Evolutionary conservation across 1,140 invertebrate genomes (phyloP).

Genomic region (Mamestra configurata): DNA sequence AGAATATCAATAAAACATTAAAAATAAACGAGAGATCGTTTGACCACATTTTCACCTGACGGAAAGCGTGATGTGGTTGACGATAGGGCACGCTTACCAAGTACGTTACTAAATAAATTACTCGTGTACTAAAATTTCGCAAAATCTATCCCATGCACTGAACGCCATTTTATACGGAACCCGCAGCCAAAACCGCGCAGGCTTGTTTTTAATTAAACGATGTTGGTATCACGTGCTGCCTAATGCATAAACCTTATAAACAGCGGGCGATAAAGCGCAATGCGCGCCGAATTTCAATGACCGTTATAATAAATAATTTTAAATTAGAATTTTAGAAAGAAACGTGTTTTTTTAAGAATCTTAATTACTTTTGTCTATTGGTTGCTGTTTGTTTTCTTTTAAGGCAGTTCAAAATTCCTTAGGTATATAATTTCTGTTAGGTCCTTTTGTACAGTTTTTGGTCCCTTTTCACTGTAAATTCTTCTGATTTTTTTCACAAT

Average conservation of each 20-base stretch:
- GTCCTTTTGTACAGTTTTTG: neutral
- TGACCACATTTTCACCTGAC: too few relatives aligned
- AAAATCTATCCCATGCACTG: neutral
- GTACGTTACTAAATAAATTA: too few relatives aligned
- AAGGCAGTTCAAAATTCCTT: neutral
- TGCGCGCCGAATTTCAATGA: slow-evolving; percentile 65
- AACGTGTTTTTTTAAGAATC: neutral
- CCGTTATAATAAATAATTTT: slow-evolving; percentile 57
- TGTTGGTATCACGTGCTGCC: slow-evolving; percentile 50
- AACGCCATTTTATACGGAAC: neutral
- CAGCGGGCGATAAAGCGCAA: slow-evolving; percentile 60
- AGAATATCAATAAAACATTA: too few relatives aligned
- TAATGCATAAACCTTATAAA: slow-evolving; percentile 56
- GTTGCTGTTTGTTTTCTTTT: neutral
- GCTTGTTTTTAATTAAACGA: slow-evolving; percentile 50
- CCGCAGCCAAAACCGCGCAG: slow-evolving; percentile 28
- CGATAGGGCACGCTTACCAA: too few relatives aligned
- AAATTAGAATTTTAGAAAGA: slow-evolving; percentile 54
- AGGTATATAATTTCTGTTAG: too few relatives aligned
- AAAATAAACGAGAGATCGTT: too few relatives aligned
- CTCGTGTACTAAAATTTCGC: neutral
- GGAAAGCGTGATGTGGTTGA: too few relatives aligned
- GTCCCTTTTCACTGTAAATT: neutral
- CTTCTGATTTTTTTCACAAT: too few relatives aligned
- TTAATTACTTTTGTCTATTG: neutral